These are phyloP conservation scores for Urophycis tenuis DNA, from an alignment of 2,797 vertebrate genomes.

Conservation along the genomic window DNA sequence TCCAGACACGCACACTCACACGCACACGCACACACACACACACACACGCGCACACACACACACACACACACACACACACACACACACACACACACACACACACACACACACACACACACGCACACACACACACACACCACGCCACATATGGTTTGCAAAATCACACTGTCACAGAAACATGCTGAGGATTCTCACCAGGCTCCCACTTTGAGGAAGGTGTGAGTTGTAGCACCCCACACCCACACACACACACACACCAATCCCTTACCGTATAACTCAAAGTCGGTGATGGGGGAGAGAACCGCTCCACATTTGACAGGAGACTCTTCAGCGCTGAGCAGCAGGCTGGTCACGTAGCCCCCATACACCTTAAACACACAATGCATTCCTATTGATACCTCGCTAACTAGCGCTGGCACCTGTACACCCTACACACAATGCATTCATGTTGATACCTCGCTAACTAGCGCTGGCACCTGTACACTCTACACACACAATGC, in stretches of 20 bases:
- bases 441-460: too few relatives aligned
- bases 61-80: slow-evolving; percentile 17
- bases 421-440: too few relatives aligned
- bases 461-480: too few relatives aligned
- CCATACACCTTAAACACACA: slow-evolving; percentile 81
- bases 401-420: background rate
- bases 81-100: slow-evolving; percentile 8
- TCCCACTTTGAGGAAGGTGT: slow-evolving; percentile 13
- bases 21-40: slow-evolving; percentile 15
- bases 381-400: background rate
- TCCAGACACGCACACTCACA: background rate
- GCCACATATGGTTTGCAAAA: background rate
- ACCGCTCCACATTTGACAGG: slow-evolving; percentile 83
- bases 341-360: slow-evolving; percentile 85
- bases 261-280: slow-evolving; percentile 85
- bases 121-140: slow-evolving; percentile 13
- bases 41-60: slow-evolving; percentile 18
- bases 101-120: slow-evolving; percentile 16
- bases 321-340: slow-evolving; percentile 81
- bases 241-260: slow-evolving; percentile 17
- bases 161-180: slow-evolving; percentile 11
- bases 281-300: slow-evolving; percentile 92
- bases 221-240: background rate
- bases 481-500: too few relatives aligned
- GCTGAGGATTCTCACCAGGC: background rate